A percentile compares a stretch with the other conserved stretches of the same genome.
phyloP scores from a whole-genome alignment of 2,888 invertebrate genomes.

The Dorcus parallelipipedus region DNA sequence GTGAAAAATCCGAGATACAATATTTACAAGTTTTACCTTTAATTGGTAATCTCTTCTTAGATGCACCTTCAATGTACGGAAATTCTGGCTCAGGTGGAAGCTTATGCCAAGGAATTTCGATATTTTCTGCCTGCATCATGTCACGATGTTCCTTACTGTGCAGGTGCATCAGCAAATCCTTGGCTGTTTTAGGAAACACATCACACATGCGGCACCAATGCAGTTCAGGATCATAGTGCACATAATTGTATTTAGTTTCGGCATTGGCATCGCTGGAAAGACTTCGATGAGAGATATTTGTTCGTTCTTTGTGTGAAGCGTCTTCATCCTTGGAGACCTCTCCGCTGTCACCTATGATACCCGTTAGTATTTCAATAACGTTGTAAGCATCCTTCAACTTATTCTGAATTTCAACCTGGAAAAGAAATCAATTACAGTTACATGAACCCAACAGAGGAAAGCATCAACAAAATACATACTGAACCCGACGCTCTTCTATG shows the following conservation, averaged over 20 bases:
- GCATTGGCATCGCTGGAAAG: slow-evolving; percentile 3
- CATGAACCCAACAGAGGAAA: slow-evolving; percentile 8
- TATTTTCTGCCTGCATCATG: slow-evolving; percentile 56
- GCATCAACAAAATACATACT: slow-evolving; percentile 37
- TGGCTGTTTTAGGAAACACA: slow-evolving; percentile 82
- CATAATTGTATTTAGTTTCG: slow-evolving; percentile 63
- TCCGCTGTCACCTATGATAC: slow-evolving; percentile 74
- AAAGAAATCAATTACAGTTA: slow-evolving; percentile 26
- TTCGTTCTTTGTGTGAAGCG: slow-evolving; percentile 22
- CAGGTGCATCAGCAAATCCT: slow-evolving; percentile 80
- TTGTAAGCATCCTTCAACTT: slow-evolving; percentile 81
- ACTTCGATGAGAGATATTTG: background rate
- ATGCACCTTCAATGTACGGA: slow-evolving; percentile 66
- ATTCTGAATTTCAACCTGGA: slow-evolving; percentile 72
- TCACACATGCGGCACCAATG: slow-evolving; percentile 88
- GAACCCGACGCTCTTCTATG: slow-evolving; percentile 26
- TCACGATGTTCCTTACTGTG: slow-evolving; percentile 75
- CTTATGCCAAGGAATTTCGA: slow-evolving; percentile 76
- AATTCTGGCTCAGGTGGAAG: slow-evolving; percentile 60
- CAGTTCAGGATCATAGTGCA: slow-evolving; percentile 85
- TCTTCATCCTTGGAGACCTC: slow-evolving; percentile 48
- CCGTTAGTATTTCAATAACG: slow-evolving; percentile 84
- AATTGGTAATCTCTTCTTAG: slow-evolving; percentile 76
- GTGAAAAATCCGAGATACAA: background rate
- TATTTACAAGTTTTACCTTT: slow-evolving; percentile 56